phyloP scores from a whole-genome alignment of 2,797 vertebrate species.

The Buceros bicornis region DNA sequence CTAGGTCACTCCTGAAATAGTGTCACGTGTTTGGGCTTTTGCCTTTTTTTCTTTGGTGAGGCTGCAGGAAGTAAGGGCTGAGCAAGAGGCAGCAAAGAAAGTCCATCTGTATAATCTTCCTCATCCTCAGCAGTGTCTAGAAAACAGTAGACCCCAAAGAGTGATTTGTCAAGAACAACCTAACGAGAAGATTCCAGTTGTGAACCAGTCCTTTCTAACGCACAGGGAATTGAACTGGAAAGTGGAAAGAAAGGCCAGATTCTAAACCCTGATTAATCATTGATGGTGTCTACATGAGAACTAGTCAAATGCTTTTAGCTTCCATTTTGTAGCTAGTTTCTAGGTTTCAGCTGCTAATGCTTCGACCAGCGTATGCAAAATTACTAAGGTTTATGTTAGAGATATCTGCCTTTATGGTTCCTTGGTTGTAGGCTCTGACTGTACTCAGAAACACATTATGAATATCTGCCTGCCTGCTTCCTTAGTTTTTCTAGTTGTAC shows the following conservation, averaged over 20 bases:
- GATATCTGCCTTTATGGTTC: neutral
- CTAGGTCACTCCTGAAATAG: neutral
- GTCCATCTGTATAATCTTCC: neutral
- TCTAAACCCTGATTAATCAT: neutral
- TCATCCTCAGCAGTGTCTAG: neutral
- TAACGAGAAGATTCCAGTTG: neutral
- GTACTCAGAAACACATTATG: neutral
- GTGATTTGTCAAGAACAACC: neutral
- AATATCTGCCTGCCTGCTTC: neutral
- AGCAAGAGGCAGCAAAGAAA: neutral
- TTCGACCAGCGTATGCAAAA: neutral
- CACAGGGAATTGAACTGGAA: neutral
- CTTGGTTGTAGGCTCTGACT: neutral
- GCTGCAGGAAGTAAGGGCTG: neutral
- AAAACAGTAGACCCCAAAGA: neutral
- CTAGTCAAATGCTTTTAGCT: neutral
- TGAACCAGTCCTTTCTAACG: neutral
- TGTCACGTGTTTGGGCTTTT: neutral
- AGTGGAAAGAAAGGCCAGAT: neutral
- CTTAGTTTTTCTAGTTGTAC: neutral
- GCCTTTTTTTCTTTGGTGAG: neutral
- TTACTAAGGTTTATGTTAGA: neutral
- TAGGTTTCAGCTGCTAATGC: neutral
- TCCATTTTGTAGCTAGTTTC: neutral
- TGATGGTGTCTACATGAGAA: neutral